Base-by-base conservation (phyloP, 2,113 vertebrate genomes). In the Protobothrops flavoviridis region DNA sequence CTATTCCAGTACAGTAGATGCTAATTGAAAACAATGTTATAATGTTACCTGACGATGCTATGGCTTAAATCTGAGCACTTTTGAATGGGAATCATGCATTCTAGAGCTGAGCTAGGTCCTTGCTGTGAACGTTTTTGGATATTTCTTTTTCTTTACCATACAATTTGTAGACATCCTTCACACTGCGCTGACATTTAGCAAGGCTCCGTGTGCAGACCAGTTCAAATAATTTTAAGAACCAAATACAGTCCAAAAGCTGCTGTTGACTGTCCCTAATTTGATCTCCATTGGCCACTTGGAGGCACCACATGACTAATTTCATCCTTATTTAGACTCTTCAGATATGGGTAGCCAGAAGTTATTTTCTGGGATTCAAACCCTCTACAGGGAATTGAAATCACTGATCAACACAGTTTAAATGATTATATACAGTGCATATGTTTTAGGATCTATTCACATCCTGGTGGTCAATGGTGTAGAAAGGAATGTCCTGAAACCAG, bases 241-340 rank as follows among this genome's bases (percentile, higher is more conserved):
- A 53, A 26, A 86, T 56, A 8, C 26, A 33, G 20, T 57, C 20
- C 20, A 48, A 17, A 43, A 39, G 6, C 56, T 85, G 52, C 74
- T 91, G 17, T 94, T 91, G 10, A 23, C 43, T 50, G 92, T 39
- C 26, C 21, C 85, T 64, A 21, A 20, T 92, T 93, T 93, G 43
- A 74, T 1, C 29, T 69, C n/a, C 29, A n/a, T 69, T n/a, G 29
- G 29, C 11, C 61, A n/a, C 12, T 15, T 11, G 89, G 10, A 69
- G 29, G 29, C 4, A n/a, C 1, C 29, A 69, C 12, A 4, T 15
- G 12, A n/a, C 24, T n/a, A 69, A 4, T 69, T 69, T 69, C 29
- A 69, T n/a, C 61, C 61, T 69, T 69, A 55, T 13, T 55, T 13
- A 55, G 53, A 13, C 53, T n/a, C 29, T 69, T 69, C 61, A 74